These are phyloP conservation scores for Amphimallon solstitiale DNA, from an alignment of 2,888 invertebrate genomes.

Conservation along the genomic window DNA sequence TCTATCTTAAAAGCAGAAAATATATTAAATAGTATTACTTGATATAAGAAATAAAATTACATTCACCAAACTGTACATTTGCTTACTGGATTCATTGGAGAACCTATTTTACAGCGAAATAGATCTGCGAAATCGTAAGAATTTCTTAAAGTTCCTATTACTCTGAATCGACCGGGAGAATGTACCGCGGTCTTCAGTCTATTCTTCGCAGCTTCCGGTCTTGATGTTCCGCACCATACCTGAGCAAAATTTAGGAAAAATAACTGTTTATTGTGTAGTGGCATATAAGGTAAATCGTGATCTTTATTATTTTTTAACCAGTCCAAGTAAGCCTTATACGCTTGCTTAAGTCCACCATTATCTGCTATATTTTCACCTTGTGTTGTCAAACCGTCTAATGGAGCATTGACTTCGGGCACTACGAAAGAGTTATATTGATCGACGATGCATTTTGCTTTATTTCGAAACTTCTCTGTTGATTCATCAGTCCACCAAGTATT, in stretches of 20 bases:
- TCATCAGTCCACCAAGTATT: slow-evolving; percentile 86
- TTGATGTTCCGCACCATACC: slow-evolving; percentile 84
- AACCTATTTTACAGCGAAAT: slow-evolving; percentile 25
- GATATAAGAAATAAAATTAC: background rate
- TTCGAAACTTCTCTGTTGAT: slow-evolving; percentile 78
- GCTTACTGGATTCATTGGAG: slow-evolving; percentile 37
- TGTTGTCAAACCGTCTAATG: slow-evolving; percentile 81
- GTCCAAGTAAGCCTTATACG: slow-evolving; percentile 84
- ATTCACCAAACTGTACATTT: slow-evolving; percentile 39
- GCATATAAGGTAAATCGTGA: slow-evolving; percentile 77
- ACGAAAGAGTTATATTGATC: slow-evolving; percentile 88
- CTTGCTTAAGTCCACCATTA: slow-evolving; percentile 94
- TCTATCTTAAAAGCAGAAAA: background rate
- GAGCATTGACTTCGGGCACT: slow-evolving; percentile 81
- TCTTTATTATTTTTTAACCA: slow-evolving; percentile 71
- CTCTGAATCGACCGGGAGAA: slow-evolving; percentile 78
- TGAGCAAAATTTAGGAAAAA: slow-evolving; percentile 93
- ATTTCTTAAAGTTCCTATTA: slow-evolving; percentile 38
- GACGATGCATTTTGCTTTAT: slow-evolving; percentile 81
- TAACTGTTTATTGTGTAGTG: slow-evolving; percentile 81
- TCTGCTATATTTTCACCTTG: slow-evolving; percentile 96
- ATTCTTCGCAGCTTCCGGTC: slow-evolving; percentile 82
- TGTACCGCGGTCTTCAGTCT: slow-evolving; percentile 86
- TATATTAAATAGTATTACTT: background rate
- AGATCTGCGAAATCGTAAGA: slow-evolving; percentile 36